Conservation (phyloP, 2,797 vertebrate genomes). For the Siniperca obscura region DNA sequence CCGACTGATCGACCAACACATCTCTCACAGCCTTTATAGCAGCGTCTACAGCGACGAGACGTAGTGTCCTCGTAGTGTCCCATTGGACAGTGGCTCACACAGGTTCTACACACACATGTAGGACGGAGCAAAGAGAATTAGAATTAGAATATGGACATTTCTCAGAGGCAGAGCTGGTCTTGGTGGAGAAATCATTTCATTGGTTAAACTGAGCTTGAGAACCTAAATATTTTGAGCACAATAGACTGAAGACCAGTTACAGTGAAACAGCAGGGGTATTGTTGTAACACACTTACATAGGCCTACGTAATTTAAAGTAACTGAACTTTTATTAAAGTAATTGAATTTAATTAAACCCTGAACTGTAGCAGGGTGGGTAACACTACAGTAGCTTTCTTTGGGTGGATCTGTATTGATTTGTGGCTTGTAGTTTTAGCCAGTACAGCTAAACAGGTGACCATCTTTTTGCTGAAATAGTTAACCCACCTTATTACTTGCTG, state of each 20-base stretch:
- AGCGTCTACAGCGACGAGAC: constrained; percentile 87
- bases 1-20: constrained; percentile 77
- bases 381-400: background rate
- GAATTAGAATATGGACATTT: background rate
- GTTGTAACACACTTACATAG: background rate
- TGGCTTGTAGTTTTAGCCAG: background rate
- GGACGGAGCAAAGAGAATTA: background rate
- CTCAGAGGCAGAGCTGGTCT: background rate
- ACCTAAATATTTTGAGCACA: too few species aligned
- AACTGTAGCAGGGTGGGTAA: too few species aligned
- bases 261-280: too few species aligned
- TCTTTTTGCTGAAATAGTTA: too few species aligned
- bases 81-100: constrained; percentile 88
- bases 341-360: too few species aligned
- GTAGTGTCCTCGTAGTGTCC: constrained; percentile 86
- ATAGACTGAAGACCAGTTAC: too few species aligned
- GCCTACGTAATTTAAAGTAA: background rate
- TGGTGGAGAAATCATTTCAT: background rate
- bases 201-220: background rate
- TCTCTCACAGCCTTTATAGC: constrained; percentile 88
- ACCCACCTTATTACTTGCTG: too few species aligned
- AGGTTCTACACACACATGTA: constrained; percentile 81
- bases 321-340: too few species aligned
- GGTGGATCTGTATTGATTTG: background rate
- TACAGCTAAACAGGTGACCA: too few species aligned